Conservation (phyloP, 2,113 vertebrate genomes). For the Plestiodon gilberti region DNA sequence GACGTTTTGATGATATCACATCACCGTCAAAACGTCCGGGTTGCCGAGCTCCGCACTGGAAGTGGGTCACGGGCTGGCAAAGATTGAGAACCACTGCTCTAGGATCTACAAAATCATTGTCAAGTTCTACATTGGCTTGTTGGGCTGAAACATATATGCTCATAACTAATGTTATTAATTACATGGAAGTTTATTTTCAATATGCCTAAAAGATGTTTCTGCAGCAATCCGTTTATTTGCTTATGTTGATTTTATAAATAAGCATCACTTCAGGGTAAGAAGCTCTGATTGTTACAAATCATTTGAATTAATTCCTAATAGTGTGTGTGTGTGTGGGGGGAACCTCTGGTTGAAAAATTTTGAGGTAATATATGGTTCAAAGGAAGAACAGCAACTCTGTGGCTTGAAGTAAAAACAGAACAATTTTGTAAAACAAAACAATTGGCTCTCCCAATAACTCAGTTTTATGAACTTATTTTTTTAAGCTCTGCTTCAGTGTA, state of each 20-base stretch:
- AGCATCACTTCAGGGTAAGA: not conserved
- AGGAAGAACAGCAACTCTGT: not conserved
- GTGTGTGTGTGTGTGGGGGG: not conserved
- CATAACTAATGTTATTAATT: not conserved
- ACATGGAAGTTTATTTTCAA: not conserved
- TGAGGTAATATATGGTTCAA: not conserved
- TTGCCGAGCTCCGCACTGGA: too few species aligned
- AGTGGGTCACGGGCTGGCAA: too few species aligned
- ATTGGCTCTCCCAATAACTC: not conserved
- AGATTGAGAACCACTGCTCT: too few species aligned
- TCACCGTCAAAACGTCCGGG: too few species aligned
- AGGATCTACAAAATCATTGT: not conserved
- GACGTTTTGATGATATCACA: too few species aligned
- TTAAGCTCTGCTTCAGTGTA: not conserved
- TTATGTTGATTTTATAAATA: not conserved
- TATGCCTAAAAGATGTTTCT: not conserved
- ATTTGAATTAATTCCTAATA: not conserved
- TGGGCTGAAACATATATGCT: not conserved
- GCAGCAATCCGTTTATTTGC: not conserved
- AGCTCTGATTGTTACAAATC: not conserved
- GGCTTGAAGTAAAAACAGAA: not conserved
- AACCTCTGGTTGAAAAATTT: not conserved
- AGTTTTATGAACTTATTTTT: not conserved
- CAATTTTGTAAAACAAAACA: not conserved
- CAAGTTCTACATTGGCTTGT: too few species aligned